phyloP scores from a whole-genome alignment of 1,140 invertebrate genomes.

The Sarcophaga bullata region DNA sequence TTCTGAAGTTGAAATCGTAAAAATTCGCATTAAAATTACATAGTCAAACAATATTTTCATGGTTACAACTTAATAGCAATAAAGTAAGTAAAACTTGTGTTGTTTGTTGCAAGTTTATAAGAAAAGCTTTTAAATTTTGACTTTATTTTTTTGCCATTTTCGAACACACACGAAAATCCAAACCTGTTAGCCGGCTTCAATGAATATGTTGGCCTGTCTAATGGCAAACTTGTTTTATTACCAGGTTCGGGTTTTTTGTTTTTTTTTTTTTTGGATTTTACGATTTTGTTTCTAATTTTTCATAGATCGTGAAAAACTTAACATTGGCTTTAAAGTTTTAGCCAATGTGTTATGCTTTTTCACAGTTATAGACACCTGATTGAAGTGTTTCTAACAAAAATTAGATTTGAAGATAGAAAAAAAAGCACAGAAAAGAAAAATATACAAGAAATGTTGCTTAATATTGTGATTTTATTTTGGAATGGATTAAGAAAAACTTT shows the following conservation, averaged over 20 bases:
- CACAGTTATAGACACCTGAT: too few species aligned
- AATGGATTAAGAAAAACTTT: background rate
- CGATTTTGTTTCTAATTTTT: background rate
- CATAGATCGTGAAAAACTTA: background rate
- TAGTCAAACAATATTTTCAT: background rate
- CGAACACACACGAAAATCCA: background rate
- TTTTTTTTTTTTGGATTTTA: too few species aligned
- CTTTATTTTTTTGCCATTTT: background rate
- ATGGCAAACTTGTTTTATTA: background rate
- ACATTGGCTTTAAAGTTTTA: slow-evolving; percentile 29
- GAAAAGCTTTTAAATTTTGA: background rate
- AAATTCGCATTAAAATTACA: background rate
- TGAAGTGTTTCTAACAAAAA: too few species aligned
- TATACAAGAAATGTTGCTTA: background rate
- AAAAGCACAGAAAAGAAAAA: too few species aligned
- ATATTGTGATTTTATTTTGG: slow-evolving; percentile 19
- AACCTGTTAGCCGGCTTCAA: slow-evolving; percentile 25
- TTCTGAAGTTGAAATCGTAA: too few species aligned
- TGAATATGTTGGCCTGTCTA: background rate
- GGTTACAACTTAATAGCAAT: background rate
- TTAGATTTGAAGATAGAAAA: too few species aligned
- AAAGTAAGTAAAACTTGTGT: background rate
- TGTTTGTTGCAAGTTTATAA: background rate
- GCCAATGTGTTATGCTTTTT: background rate
- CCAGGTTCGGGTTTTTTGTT: too few species aligned